Conservation (phyloP, 2,888 invertebrate species). For the Aphodius granarius region DNA sequence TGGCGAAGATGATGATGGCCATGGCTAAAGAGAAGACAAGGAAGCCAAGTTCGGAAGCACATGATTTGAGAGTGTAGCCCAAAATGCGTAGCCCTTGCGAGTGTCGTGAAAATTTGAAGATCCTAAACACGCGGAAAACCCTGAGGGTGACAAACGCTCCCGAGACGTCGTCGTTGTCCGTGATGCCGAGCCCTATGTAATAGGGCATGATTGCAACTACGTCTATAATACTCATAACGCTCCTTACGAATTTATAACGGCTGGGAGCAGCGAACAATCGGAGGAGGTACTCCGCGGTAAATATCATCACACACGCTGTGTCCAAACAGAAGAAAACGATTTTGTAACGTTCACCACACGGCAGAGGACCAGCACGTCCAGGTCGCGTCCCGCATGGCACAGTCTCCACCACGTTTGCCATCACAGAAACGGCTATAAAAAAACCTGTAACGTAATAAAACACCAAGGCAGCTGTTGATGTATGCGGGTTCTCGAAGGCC, state of each 20-base stretch:
- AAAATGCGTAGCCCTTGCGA: constrained; percentile 98
- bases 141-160: constrained; percentile 98
- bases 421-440: constrained; percentile 98
- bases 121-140: constrained; percentile 99
- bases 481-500: constrained; percentile 99
- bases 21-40: constrained; percentile 98
- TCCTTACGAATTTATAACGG: constrained; percentile 95
- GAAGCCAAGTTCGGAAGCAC: constrained; percentile 98
- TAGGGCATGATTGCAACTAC: constrained; percentile 99
- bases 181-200: constrained; percentile 96
- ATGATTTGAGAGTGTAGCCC: constrained; percentile 98
- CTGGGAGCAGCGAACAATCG: constrained; percentile 98
- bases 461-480: constrained; percentile 97
- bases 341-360: constrained; percentile 97
- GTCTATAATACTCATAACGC: constrained; percentile 99
- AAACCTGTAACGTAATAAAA: constrained; percentile 99
- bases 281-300: constrained; percentile 96
- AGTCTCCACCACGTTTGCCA: constrained; percentile 99
- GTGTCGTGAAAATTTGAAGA: constrained; percentile 99
- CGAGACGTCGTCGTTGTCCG: constrained; percentile 97
- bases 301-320: constrained; percentile 99
- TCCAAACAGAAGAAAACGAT: constrained; percentile 99
- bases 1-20: constrained; percentile 99
- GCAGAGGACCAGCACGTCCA: constrained; percentile 82
- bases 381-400: constrained; percentile 90